Conservation (phyloP, 2,888 invertebrate genomes). For the Athalia cordata region DNA sequence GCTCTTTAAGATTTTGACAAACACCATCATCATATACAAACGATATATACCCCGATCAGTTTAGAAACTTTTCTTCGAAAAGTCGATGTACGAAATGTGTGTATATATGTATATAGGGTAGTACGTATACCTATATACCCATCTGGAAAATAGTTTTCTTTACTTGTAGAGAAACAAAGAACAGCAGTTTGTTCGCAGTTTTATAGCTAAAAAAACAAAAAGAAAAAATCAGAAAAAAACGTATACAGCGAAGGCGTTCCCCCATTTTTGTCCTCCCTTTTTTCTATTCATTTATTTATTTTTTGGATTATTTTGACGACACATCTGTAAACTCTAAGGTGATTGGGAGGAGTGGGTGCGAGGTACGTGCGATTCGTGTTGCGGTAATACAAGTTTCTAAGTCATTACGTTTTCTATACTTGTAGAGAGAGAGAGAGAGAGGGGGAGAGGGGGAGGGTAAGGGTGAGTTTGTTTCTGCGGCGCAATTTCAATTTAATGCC, state of each 20-base stretch:
- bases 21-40: not conserved
- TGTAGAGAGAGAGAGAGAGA: not conserved
- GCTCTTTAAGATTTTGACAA: conserved; percentile 17
- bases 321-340: conserved; percentile 31
- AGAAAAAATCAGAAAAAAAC: not conserved
- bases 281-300: not conserved
- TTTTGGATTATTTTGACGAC: conserved; percentile 22
- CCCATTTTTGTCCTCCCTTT: not conserved
- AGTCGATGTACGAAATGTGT: not conserved
- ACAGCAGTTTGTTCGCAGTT: conserved; percentile 40
- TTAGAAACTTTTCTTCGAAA: conserved; percentile 17
- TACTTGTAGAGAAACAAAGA: conserved; percentile 24
- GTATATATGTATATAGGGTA: not conserved
- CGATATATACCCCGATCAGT: not conserved
- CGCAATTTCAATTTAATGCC: conserved; percentile 43
- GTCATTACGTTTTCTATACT: conserved; percentile 3
- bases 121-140: not conserved
- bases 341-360: not conserved
- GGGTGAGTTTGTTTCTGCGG: not conserved
- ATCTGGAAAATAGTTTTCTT: conserved; percentile 12
- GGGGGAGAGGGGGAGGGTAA: not conserved
- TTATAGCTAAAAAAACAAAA: not conserved
- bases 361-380: not conserved
- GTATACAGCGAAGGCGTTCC: not conserved
- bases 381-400: conserved; percentile 33